Conservation (phyloP, 2,797 vertebrate genomes). For the Taeniopygia guttata region DNA sequence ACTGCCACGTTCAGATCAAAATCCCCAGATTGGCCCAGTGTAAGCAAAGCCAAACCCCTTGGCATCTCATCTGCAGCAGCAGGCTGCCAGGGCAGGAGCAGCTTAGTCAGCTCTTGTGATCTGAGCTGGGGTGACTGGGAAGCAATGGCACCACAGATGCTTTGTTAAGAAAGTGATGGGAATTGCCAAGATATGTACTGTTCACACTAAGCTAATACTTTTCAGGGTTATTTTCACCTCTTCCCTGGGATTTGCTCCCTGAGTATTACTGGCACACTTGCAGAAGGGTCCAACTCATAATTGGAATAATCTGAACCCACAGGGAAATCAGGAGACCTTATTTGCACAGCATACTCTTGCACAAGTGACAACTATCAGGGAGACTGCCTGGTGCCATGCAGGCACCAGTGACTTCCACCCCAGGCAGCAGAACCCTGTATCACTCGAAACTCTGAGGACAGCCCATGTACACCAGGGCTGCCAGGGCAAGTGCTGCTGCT, state of each 20-base stretch:
- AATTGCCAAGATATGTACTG: background rate
- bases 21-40: background rate
- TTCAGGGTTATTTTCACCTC: conserved; percentile 2
- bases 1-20: background rate
- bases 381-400: background rate
- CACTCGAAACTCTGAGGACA: background rate
- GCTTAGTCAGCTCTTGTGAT: background rate
- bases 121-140: background rate
- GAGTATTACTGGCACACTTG: background rate
- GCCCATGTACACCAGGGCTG: background rate
- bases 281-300: background rate
- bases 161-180: background rate
- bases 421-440: accelerated
- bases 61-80: background rate
- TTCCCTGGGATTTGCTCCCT: conserved; percentile 19
- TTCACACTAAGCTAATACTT: background rate
- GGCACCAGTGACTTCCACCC: background rate
- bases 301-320: background rate
- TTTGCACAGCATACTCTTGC: background rate
- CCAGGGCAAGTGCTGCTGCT: background rate
- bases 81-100: background rate
- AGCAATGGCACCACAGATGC: background rate
- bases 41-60: background rate
- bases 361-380: background rate
- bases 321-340: conserved; percentile 20